A percentile compares a stretch with the other conserved stretches of the same genome.
These are phyloP conservation scores for Sphenopsis melanotis DNA, from an alignment of 2,797 vertebrate genomes.

Conservation along the genomic window DNA sequence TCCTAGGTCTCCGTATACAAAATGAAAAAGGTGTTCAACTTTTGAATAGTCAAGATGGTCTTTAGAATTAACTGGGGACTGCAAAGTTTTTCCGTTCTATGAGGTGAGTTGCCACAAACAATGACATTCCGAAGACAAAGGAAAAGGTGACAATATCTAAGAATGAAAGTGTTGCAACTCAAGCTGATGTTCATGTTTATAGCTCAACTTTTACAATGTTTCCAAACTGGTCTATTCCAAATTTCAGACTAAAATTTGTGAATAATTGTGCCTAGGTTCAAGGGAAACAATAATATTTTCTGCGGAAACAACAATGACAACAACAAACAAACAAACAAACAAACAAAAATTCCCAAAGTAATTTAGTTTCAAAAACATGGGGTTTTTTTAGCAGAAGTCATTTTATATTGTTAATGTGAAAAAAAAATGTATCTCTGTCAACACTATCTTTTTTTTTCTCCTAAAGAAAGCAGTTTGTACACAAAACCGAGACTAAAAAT, in stretches of 20 bases:
- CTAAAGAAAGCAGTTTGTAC: background rate
- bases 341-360: background rate
- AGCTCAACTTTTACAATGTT: background rate
- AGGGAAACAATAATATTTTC: background rate
- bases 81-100: background rate
- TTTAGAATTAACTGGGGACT: background rate
- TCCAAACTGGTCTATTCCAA: background rate
- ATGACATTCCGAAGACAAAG: background rate
- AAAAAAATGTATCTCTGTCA: background rate
- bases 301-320: background rate
- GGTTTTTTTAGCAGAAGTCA: fast-evolving
- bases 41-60: background rate
- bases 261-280: background rate
- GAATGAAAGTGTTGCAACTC: background rate
- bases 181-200: background rate
- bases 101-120: background rate
- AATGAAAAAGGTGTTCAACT: background rate
- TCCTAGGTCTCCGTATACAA: background rate
- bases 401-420: background rate
- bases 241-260: background rate
- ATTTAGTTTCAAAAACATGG: background rate
- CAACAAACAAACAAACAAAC: background rate
- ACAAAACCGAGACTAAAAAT: background rate
- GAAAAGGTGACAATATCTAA: background rate
- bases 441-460: background rate